Conservation (phyloP, 2,888 invertebrate genomes). For the Amorpha juglandis region DNA sequence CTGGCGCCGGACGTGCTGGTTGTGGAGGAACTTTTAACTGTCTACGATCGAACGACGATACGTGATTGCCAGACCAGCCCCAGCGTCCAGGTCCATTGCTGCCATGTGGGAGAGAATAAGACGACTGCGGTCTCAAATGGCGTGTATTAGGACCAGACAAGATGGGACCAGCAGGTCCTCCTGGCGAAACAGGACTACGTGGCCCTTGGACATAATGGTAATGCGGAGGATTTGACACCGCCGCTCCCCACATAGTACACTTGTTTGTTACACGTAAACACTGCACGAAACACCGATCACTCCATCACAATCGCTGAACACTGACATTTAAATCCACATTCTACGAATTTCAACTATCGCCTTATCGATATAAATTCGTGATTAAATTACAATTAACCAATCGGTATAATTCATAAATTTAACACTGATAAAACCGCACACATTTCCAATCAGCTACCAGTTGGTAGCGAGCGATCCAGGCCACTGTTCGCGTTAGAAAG, state of each 20-base stretch:
- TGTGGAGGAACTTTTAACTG: conserved; percentile 78
- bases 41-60: conserved; percentile 79
- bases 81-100: conserved; percentile 82
- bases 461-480: conserved; percentile 69
- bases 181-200: conserved; percentile 59
- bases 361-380: conserved; percentile 65
- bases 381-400: conserved; percentile 68
- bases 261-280: conserved; percentile 38
- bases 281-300: conserved; percentile 64
- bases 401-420: conserved; percentile 61
- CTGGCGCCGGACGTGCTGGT: conserved; percentile 72
- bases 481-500: conserved; percentile 76
- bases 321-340: conserved; percentile 61
- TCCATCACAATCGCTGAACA: conserved; percentile 67
- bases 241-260: conserved; percentile 76
- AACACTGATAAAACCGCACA: conserved; percentile 64
- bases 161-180: conserved; percentile 70
- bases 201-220: conserved; percentile 75
- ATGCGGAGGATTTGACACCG: conserved; percentile 77
- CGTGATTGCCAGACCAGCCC: conserved; percentile 82
- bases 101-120: conserved; percentile 82
- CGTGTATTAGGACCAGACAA: conserved; percentile 67
- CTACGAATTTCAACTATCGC: conserved; percentile 54
- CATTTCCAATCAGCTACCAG: conserved; percentile 59
- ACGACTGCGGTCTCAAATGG: conserved; percentile 76